These are phyloP conservation scores for Troides oblongomaculatus DNA, from an alignment of 2,888 invertebrate genomes.

Conservation along the genomic window DNA sequence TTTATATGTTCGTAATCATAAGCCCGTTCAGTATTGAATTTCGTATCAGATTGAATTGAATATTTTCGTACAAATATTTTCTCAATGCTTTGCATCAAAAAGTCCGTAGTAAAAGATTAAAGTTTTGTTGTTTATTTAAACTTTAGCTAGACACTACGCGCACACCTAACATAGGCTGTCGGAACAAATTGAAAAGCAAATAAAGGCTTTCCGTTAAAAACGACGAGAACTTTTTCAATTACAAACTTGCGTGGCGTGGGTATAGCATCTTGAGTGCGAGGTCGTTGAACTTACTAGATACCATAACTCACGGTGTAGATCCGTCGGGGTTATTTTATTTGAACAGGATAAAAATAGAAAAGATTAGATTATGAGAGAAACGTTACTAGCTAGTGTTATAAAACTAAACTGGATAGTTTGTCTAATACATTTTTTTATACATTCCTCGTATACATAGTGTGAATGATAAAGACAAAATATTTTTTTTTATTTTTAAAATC, in stretches of 20 bases:
- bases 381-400: neutral
- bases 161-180: constrained; percentile 45
- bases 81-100: constrained; percentile 11
- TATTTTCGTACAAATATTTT: constrained; percentile 4
- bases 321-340: constrained; percentile 19
- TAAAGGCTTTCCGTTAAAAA: constrained; percentile 58
- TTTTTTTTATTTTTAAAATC: too few species aligned
- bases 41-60: constrained; percentile 8
- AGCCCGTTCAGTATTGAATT: constrained; percentile 11
- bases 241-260: constrained; percentile 71
- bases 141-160: constrained; percentile 44
- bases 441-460: neutral
- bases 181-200: constrained; percentile 58
- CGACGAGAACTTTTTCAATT: constrained; percentile 75
- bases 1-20: constrained; percentile 19
- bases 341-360: constrained; percentile 15
- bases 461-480: neutral
- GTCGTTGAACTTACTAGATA: constrained; percentile 38
- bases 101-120: constrained; percentile 29
- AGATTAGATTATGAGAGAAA: neutral
- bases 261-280: constrained; percentile 48
- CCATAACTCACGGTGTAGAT: constrained; percentile 30
- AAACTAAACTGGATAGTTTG: neutral
- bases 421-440: neutral
- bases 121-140: constrained; percentile 47